Conservation (phyloP, 30 jellyfish, hydroid and myxozoan species). For the Hydractinia echinata region DNA sequence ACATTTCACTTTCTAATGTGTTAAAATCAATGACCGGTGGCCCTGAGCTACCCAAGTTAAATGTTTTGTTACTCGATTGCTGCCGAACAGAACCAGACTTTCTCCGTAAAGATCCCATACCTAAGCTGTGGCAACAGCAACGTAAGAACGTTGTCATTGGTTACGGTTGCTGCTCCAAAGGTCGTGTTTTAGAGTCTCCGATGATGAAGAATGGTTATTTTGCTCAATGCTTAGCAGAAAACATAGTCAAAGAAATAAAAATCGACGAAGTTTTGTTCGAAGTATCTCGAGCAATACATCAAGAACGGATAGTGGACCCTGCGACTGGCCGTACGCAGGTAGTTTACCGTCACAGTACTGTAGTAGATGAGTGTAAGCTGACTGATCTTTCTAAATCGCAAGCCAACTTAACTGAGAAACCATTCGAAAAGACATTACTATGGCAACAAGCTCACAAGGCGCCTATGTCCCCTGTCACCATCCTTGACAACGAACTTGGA, state of each 20-base stretch:
- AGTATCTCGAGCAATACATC: slow-evolving; percentile 67
- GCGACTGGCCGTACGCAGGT: slow-evolving; percentile 83
- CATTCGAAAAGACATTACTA: not conserved
- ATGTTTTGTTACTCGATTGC: slow-evolving; percentile 74
- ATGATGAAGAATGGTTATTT: slow-evolving; percentile 62
- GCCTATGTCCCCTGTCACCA: slow-evolving; percentile 73
- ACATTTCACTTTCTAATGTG: slow-evolving; percentile 51
- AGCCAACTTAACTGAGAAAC: not conserved
- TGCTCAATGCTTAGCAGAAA: slow-evolving; percentile 52
- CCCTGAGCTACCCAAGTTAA: slow-evolving; percentile 38
- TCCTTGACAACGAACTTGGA: slow-evolving; percentile 49
- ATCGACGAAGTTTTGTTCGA: slow-evolving; percentile 66
- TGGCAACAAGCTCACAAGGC: slow-evolving; percentile 79
- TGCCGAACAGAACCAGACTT: slow-evolving; percentile 72
- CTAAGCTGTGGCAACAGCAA: slow-evolving; percentile 16
- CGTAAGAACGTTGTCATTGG: slow-evolving; percentile 73
- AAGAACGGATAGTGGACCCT: slow-evolving; percentile 62
- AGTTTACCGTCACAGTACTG: slow-evolving; percentile 70
- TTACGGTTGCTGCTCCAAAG: slow-evolving; percentile 81
- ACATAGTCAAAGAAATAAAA: slow-evolving; percentile 45
- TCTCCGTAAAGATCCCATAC: slow-evolving; percentile 56
- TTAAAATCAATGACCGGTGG: slow-evolving; percentile 41
- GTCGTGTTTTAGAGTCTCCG: slow-evolving; percentile 86
- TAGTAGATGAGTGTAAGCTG: slow-evolving; percentile 62
- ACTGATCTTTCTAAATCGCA: slow-evolving; percentile 44